phyloP scores from a whole-genome alignment of 1,140 invertebrate species.

The Drosophila athabasca region DNA sequence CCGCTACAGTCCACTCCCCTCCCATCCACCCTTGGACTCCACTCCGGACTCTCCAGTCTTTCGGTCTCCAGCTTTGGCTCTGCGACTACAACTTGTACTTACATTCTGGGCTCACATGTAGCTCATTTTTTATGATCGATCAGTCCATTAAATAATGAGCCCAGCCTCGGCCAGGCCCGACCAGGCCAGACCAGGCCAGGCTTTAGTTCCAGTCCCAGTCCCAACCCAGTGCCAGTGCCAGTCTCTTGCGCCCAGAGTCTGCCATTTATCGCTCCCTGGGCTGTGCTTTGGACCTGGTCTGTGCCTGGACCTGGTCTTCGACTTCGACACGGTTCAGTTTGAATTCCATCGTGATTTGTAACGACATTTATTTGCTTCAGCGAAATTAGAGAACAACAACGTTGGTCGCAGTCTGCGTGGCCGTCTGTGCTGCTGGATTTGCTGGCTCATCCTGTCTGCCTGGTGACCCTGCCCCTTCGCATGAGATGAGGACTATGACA shows the following conservation, averaged over 20 bases:
- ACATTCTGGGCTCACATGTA: slow-evolving; percentile 72
- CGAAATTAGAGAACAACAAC: slow-evolving; percentile 71
- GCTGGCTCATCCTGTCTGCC: slow-evolving; percentile 38
- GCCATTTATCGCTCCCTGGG: slow-evolving; percentile 78
- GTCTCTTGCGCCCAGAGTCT: slow-evolving; percentile 39
- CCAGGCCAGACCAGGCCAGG: neutral
- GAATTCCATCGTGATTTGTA: slow-evolving; percentile 82
- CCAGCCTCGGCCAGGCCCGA: slow-evolving; percentile 24
- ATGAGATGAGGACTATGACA: no score
- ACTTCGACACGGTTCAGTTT: slow-evolving; percentile 64
- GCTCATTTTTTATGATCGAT: slow-evolving; percentile 82
- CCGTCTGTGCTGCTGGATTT: slow-evolving; percentile 21
- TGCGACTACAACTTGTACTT: slow-evolving; percentile 65
- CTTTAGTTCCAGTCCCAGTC: neutral
- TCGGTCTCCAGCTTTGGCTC: slow-evolving; percentile 20
- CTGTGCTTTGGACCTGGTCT: slow-evolving; percentile 67
- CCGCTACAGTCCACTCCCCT: slow-evolving; percentile 46
- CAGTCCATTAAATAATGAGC: slow-evolving; percentile 82
- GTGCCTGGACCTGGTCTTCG: slow-evolving; percentile 55
- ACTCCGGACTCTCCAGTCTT: neutral
- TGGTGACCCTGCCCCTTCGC: no score
- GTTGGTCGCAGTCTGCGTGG: slow-evolving; percentile 2
- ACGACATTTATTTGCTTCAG: slow-evolving; percentile 80
- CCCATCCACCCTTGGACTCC: slow-evolving; percentile 7
- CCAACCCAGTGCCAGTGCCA: neutral